phyloP scores from a whole-genome alignment of 2,888 invertebrate species.

The Rotaria macrura region DNA sequence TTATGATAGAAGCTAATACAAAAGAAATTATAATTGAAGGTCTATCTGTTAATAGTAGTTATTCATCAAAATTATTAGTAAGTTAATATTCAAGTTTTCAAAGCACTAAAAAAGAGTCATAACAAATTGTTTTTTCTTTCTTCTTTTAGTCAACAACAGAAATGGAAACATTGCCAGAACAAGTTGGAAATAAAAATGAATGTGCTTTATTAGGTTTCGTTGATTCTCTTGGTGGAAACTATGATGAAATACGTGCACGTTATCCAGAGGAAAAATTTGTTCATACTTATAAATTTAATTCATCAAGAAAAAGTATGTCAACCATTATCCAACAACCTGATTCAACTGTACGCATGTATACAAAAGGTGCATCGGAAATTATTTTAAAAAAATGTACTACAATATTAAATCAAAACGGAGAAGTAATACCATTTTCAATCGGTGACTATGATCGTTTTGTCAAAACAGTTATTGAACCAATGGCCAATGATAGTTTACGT shows the following conservation, averaged over 20 bases:
- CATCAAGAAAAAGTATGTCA: conserved; percentile 89
- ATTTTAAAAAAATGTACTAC: conserved; percentile 61
- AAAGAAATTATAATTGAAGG: conserved; percentile 23
- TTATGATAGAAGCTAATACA: conserved; percentile 39
- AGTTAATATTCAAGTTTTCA: conserved; percentile 37
- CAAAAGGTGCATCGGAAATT: conserved; percentile 91
- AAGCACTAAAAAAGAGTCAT: no score
- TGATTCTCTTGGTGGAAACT: conserved; percentile 70
- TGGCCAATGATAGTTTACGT: conserved; percentile 89
- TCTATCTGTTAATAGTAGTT: conserved; percentile 25
- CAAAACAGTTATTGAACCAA: conserved; percentile 64
- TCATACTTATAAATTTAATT: conserved; percentile 69
- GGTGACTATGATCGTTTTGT: conserved; percentile 23
- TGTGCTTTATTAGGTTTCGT: conserved; percentile 86
- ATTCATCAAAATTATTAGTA: conserved; percentile 73
- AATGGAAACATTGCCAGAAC: conserved; percentile 56
- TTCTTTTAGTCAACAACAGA: background rate
- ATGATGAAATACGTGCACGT: conserved; percentile 75
- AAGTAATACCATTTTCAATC: background rate
- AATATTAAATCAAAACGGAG: conserved; percentile 23
- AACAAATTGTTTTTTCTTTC: no score
- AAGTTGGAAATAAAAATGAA: conserved; percentile 94
- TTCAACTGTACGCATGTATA: conserved; percentile 69
- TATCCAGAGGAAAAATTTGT: conserved; percentile 74
- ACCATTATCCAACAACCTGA: conserved; percentile 68